Evolutionary conservation across 1,140 invertebrate species (phyloP).

Genomic region (Zaprionus davidi): DNA sequence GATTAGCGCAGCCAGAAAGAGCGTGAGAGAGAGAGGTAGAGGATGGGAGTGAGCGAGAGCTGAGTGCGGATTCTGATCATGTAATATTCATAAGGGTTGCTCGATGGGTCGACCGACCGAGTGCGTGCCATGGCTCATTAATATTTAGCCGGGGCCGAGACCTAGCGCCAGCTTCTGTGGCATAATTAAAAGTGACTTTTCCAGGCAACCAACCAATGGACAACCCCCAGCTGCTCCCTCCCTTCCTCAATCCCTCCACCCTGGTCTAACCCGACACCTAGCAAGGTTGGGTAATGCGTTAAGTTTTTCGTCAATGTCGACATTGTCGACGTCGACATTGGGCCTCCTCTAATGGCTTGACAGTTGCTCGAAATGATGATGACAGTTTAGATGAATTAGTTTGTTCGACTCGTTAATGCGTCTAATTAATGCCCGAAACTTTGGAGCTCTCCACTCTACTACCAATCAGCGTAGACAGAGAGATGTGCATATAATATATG

Average conservation of each 20-base stretch:
- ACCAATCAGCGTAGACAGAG: conserved; percentile 44
- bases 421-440: conserved; percentile 70
- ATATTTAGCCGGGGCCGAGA: conserved; percentile 58
- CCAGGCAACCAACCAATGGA: conserved; percentile 35
- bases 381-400: conserved; percentile 82
- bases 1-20: conserved; percentile 56
- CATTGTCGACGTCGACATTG: conserved; percentile 29
- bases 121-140: conserved; percentile 68
- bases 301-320: conserved; percentile 76
- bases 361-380: conserved; percentile 81
- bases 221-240: background rate
- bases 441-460: conserved; percentile 2
- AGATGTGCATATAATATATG: background rate
- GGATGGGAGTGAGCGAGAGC: no score
- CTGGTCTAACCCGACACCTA: conserved; percentile 7
- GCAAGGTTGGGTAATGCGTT: conserved; percentile 69
- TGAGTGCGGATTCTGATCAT: conserved; percentile 43
- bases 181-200: conserved; percentile 82
- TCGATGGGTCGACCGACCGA: conserved; percentile 15
- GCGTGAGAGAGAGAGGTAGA: background rate
- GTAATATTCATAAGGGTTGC: conserved; percentile 78
- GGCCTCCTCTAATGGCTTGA: conserved; percentile 69
- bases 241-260: background rate
- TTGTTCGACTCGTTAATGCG: conserved; percentile 66
- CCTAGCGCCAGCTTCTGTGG: conserved; percentile 29